phyloP scores from a whole-genome alignment of 2,888 invertebrate genomes.

The Thalpophila matura region DNA sequence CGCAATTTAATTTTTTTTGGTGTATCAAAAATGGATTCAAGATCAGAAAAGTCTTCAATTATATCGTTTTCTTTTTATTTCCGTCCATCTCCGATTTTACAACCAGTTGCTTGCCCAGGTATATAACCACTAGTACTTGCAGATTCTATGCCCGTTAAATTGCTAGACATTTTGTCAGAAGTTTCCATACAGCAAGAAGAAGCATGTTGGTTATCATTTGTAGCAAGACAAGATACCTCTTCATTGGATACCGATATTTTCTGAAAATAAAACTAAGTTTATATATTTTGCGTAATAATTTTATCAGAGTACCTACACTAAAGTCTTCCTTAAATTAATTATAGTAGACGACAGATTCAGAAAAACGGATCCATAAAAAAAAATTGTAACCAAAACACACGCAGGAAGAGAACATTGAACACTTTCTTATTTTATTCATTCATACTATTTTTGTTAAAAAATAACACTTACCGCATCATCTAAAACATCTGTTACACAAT shows the following conservation, averaged over 20 bases:
- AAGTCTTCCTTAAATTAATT: constrained; percentile 5
- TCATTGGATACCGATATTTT: constrained; percentile 9
- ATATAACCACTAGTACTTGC: constrained; percentile 9
- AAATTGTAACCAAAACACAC: constrained; percentile 3
- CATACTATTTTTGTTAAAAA: constrained; percentile 4
- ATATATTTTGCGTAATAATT: constrained; percentile 12
- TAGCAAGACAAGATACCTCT: neutral
- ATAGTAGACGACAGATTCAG: constrained; percentile 13
- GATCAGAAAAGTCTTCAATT: constrained; percentile 47
- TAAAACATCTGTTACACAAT: constrained; percentile 31
- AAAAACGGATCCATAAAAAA: constrained; percentile 3
- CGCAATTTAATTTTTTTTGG: constrained; percentile 32
- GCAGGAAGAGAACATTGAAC: constrained; percentile 7
- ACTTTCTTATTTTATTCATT: constrained; percentile 14
- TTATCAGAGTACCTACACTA: constrained; percentile 9
- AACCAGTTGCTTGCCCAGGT: neutral
- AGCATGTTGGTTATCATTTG: constrained; percentile 7
- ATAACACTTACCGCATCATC: constrained; percentile 5
- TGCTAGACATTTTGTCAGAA: constrained; percentile 3
- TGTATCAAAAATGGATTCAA: constrained; percentile 46
- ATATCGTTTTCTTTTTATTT: constrained; percentile 1
- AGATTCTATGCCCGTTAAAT: constrained; percentile 6
- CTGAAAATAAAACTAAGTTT: constrained; percentile 10
- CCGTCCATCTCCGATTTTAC: constrained; percentile 1
- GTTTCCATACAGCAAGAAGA: constrained; percentile 6